Base-by-base conservation (phyloP, 2,113 vertebrate genomes). In the Hemichromis elongatus region DNA sequence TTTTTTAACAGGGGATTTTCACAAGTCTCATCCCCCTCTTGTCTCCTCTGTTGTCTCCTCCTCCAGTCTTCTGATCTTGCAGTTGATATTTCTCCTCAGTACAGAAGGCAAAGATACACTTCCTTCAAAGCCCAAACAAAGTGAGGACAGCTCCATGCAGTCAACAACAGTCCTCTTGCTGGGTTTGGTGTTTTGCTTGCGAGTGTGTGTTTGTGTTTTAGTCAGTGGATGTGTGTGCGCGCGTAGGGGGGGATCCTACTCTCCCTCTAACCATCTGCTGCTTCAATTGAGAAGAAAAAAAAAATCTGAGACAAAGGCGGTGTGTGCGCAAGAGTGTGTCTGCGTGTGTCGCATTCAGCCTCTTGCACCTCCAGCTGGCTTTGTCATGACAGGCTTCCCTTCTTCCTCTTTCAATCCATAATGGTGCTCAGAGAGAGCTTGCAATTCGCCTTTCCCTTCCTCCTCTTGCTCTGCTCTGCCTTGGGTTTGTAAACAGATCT, bases 401-500 rank as follows among this genome's bases (percentile, higher is more conserved):
- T 90, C 89, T 79, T 89, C 83, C 90, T 84, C 90, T 85, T 83
- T 93, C 92, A 88, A 6, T 93, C 92, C 90, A 75, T 61, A 80
- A 90, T 87, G 90, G 75, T 92, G 92, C 87, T 90, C 86, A 77
- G 84, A 82, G 80, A 68, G 79, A 80, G 81, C 57, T 63, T 87
- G 79, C 82, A 79, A 50, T 78, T 85, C 12, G 82, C 81, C 82
- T 86, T 87, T 77, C 83, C 80, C 88, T 86, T 89, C 83, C 89
- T 87, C 86, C 80, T 80, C 77, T 89, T 54, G 86, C 80, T 90
- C 87, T 33, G 88, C 89, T 93, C 91, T 92, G 89, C 94, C 91
- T 86, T 93, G 93, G 95, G 96, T 96, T 96, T 96, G 96, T 96
- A 97, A 97, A 97, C 96, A 97, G 95, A 96, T 96, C 96, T 93